A percentile compares a stretch with the other conserved stretches of the same genome.
Evolutionary conservation across 1,140 invertebrate genomes (phyloP).

Genomic region (Bemisia tabaci): DNA sequence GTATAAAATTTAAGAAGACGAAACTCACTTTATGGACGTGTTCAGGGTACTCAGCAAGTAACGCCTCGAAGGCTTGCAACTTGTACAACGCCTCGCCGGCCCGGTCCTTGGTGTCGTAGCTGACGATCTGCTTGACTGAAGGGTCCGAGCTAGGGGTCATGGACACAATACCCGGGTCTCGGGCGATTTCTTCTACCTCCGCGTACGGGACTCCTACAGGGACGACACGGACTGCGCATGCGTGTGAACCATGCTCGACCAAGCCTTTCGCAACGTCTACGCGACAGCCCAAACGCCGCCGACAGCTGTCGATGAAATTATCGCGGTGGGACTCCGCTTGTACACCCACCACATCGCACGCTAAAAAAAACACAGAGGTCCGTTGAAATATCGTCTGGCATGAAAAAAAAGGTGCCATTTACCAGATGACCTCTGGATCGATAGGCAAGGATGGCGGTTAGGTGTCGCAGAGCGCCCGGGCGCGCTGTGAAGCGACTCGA

Average conservation of each 20-base stretch:
- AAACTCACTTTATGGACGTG: slow-evolving; percentile 66
- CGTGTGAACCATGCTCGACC: neutral
- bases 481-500: too few relatives aligned
- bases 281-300: slow-evolving; percentile 66
- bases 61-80: slow-evolving; percentile 69
- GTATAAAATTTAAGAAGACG: slow-evolving; percentile 77
- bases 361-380: slow-evolving; percentile 31
- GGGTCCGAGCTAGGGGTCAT: too few relatives aligned
- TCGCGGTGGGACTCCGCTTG: slow-evolving; percentile 80
- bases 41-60: slow-evolving; percentile 72
- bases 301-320: slow-evolving; percentile 81
- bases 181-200: slow-evolving; percentile 64
- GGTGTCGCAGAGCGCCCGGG: too few relatives aligned
- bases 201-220: slow-evolving; percentile 57
- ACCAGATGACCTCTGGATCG: too few relatives aligned
- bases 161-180: too few relatives aligned
- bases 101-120: slow-evolving; percentile 37
- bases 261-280: slow-evolving; percentile 30
- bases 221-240: neutral
- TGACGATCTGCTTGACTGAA: slow-evolving; percentile 56
- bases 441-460: too few relatives aligned
- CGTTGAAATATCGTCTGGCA: too few relatives aligned
- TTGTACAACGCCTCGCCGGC: slow-evolving; percentile 73
- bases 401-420: too few relatives aligned
- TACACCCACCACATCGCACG: slow-evolving; percentile 82